Base-by-base conservation (phyloP, 2,797 vertebrate species). In the Linurgus olivaceus region DNA sequence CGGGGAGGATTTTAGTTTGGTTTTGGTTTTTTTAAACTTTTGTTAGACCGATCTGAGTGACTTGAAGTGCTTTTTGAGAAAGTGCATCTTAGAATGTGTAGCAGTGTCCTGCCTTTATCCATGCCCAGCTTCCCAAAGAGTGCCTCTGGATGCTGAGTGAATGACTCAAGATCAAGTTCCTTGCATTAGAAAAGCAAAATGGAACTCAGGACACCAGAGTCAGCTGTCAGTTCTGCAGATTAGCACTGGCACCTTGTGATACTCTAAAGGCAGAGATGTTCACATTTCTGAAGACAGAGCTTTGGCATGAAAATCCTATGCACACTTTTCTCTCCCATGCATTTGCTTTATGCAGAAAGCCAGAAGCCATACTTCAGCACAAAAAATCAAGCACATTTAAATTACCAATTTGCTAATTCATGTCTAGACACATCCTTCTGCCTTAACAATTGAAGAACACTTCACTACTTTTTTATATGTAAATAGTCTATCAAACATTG, bases 351-450 rank as follows among this genome's bases (percentile, higher is more conserved):
- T 90, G 85, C 67, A 94, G 58, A 78, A 76, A 77, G 54, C 42
- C 75, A 79, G 73, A 66, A 93, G 74, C 88, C 72, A 45, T 67
- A 38, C 57, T 81, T 84, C 72, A 79, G 48, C 51, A 70, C 55
- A 54, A 81, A 58, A 93, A 81, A 26, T 74, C 67, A 74, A 89
- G 57, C 50, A 59, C 7, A 23, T 85, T 89, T 93, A 58, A 91
- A 89, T 77, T 75, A 85, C 29, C 65, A 67, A 83, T 88, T 68
- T 75, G 66, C 81, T 94, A 86, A 89, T 93, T 93, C 68, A 20
- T 74, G 44, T 79, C 61, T 61, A 65, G 67, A 40, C 31, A 72
- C 42, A 93, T 79, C 47, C 28, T 80, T 13, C 47, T 94, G 82
- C 54, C 61, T 89, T 87, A 72, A 75, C 75, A 94, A 71, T 10